phyloP scores from a whole-genome alignment of 2,797 vertebrate genomes.

The Oreochromis mossambicus region DNA sequence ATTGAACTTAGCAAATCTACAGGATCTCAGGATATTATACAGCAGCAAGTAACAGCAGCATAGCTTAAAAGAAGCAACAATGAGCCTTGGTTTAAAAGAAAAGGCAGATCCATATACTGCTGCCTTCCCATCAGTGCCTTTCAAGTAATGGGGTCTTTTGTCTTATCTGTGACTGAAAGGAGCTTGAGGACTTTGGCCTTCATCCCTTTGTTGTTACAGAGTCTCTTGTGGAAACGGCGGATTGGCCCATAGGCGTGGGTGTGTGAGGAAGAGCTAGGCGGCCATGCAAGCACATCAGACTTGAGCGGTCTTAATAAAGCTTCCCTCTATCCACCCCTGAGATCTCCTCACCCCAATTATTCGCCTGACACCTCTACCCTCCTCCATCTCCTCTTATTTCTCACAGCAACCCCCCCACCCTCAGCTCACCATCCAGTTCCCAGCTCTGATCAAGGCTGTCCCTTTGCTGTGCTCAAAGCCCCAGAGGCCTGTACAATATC shows the following conservation, averaged over 20 bases:
- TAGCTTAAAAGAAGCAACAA: not conserved
- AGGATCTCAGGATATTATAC: not conserved
- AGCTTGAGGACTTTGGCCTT: conserved; percentile 59
- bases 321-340: conserved; percentile 63
- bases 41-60: not conserved
- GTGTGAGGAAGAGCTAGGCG: conserved; percentile 39
- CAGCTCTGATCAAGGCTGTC: conserved; percentile 45
- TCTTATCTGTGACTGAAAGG: conserved; percentile 50
- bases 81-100: not conserved
- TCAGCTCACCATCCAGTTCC: conserved; percentile 1
- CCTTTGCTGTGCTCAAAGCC: conserved; percentile 27
- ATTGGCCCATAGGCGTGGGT: conserved; percentile 46
- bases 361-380: conserved; percentile 64
- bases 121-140: conserved; percentile 29
- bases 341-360: conserved; percentile 81
- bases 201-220: conserved; percentile 63
- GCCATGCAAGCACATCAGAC: conserved; percentile 52
- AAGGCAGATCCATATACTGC: conserved; percentile 1
- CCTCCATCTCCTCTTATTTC: conserved; percentile 47
- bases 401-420: not conserved
- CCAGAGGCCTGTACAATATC: conserved; percentile 9
- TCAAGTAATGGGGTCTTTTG: conserved; percentile 53
- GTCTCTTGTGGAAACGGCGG: conserved; percentile 56
- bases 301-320: conserved; percentile 74
- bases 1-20: not conserved